Conservation (phyloP, 1,140 invertebrate species). For the Rhopalosiphum maidis region DNA sequence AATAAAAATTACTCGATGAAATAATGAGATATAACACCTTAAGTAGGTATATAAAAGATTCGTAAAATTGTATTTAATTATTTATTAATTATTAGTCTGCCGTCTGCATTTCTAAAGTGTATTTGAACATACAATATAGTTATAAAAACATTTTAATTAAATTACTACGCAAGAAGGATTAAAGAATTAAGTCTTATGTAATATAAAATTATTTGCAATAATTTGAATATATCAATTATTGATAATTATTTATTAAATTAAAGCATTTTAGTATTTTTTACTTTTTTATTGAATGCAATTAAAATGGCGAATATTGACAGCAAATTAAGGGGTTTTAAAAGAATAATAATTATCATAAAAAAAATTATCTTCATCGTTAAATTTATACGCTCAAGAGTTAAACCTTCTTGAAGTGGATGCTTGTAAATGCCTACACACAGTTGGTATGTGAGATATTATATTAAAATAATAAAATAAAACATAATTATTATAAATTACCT, state of each 20-base stretch:
- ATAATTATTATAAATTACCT: not conserved
- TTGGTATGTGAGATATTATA: not conserved
- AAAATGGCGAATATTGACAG: not conserved
- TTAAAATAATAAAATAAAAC: not conserved
- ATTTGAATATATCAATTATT: not conserved
- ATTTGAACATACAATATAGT: not conserved
- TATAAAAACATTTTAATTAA: not conserved
- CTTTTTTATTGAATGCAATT: not conserved
- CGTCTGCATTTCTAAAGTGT: not conserved
- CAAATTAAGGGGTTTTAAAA: not conserved
- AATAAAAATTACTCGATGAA: not conserved
- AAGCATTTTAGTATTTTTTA: not conserved
- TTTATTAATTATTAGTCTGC: not conserved
- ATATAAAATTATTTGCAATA: not conserved
- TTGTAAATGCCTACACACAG: not conserved
- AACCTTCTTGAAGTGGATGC: not conserved
- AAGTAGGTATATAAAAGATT: slow-evolving; percentile 4
- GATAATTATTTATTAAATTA: not conserved
- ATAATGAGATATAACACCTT: not conserved
- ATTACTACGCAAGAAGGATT: slow-evolving; percentile 1
- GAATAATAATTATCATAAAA: not conserved
- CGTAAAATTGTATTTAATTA: not conserved
- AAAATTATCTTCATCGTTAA: slow-evolving; percentile 11
- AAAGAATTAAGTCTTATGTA: not conserved
- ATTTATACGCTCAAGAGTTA: not conserved